Evolutionary conservation across 2,888 invertebrate species (phyloP), one percentile per base, ranked within the genome.

Genomic region (Helicoverpa assulta): DNA sequence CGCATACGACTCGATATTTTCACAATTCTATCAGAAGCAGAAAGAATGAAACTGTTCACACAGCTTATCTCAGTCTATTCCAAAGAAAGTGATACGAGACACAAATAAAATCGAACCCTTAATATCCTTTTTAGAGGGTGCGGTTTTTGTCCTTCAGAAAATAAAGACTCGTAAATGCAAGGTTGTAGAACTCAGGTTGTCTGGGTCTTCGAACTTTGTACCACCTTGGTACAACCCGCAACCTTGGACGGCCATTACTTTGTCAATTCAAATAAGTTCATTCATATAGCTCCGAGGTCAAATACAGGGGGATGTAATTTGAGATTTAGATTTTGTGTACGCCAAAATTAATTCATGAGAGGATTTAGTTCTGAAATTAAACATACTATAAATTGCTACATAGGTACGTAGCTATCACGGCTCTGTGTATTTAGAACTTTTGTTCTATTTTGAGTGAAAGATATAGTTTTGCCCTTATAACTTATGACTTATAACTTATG

Each of bases 201-300:
- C 89, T 88, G 86, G 87, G 85, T 77, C 81, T 57, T 70, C 80
- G 86, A 88, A 85, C 88, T 82, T 76, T 73, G 40, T 68, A 71
- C 73, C 82, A 86, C 89, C 88, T 89, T 87, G 54, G 67, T 76
- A 54, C 83, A 85, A 85, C 88, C 87, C 73, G 33, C 55, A 67
- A 79, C 81, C 83, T 84, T 73, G 58, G 5, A 60, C 37, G 61
- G 53, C 58, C 53, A 16, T 59, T 73, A 59, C 65, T 76, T 68
- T 26, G 26, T 7, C 19, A 60, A 53, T 70, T 51, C 53, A 61
- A 73, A 73, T 58, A 18, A 61, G 61, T 65, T 70, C 63, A 70
- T 79, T 74, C 51, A 61, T 61, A 61, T 61, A 60, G 29, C 63
- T 63, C 66, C 18, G 21, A 52, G 16, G 37, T 26, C 54, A 14